Evolutionary conservation across 2,113 vertebrate species (phyloP), one percentile per base, ranked within the genome.

Genomic region (Notiomystis cincta): DNA sequence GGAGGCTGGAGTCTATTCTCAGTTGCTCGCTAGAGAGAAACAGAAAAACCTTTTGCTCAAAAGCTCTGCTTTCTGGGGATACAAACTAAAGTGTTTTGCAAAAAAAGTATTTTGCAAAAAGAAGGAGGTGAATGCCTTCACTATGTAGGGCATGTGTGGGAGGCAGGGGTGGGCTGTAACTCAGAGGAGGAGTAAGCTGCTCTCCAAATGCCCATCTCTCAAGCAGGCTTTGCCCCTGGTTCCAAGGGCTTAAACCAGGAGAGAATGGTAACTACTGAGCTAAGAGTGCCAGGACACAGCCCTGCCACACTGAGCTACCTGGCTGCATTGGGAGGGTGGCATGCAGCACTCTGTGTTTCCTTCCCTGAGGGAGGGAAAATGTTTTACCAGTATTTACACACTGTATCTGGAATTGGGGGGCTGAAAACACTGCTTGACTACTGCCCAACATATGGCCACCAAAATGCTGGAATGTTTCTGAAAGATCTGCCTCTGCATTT

Each of bases 281-380:
- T 23, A 8, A 48, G 54, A 45, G 37, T 21, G 31, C 28, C 2
- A 1, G 19, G 19, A 45, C 23, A 2, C 23, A 38, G 30, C 30
- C 54, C 28, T 9, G 31, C 10, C 13, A 51, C 4, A 5, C 56
- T 25, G 58, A 77, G 71, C 57, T 47, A 3, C 0, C 0, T 5
- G 21, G 37, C 37, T 81, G 33, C 61, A n/a, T 19, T 17, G 22
- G 21, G 62, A 54, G 44, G 7, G 53, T 6, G 10, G 60, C 38
- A 10, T 54, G 47, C 42, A 45, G 47, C n/a, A 7, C 70, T 11
- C 42, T 13, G 2, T 11, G 10, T 24, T 54, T 64, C 17, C 72
- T 56, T 47, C 69, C 47, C n/a, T 53, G 31, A 1, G 19, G 53
- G 25, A 60, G 45, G 31, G 48, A 19, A 75, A 28, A 7, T 19